A percentile compares a stretch with the other conserved stretches of the same genome.
Conservation (phyloP, 2,888 invertebrate species). For the Sicus ferrugineus region DNA sequence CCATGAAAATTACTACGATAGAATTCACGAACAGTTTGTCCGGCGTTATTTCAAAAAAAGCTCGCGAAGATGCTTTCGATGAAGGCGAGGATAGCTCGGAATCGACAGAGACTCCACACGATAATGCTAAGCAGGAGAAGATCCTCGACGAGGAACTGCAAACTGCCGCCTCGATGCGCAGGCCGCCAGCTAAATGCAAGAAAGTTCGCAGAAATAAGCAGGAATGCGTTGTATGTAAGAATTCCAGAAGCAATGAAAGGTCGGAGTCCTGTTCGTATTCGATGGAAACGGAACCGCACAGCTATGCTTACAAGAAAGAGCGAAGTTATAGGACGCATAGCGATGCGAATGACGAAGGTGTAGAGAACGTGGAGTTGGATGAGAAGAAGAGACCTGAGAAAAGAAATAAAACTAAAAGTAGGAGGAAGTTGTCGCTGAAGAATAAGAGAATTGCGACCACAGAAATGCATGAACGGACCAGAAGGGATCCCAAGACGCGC, state of each 20-base stretch:
- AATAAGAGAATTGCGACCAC: not conserved
- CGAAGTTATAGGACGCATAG: slow-evolving; percentile 56
- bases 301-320: slow-evolving; percentile 74
- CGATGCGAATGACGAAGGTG: slow-evolving; percentile 24
- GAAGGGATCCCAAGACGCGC: slow-evolving; percentile 26
- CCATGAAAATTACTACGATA: slow-evolving; percentile 53
- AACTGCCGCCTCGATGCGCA: slow-evolving; percentile 38
- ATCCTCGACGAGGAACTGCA: slow-evolving; percentile 23
- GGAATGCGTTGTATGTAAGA: slow-evolving; percentile 76
- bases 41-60: slow-evolving; percentile 63
- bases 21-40: slow-evolving; percentile 59
- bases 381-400: not conserved
- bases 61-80: slow-evolving; percentile 58
- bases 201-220: slow-evolving; percentile 70
- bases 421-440: slow-evolving; percentile 32
- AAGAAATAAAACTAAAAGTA: slow-evolving; percentile 6
- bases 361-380: slow-evolving; percentile 21
- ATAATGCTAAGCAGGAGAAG: slow-evolving; percentile 33
- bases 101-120: slow-evolving; percentile 34
- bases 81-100: slow-evolving; percentile 36
- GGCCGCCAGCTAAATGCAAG: slow-evolving; percentile 65
- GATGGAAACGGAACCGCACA: slow-evolving; percentile 75
- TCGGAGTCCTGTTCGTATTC: slow-evolving; percentile 84
- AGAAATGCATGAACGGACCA: slow-evolving; percentile 15
- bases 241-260: slow-evolving; percentile 77